Evolutionary conservation across 2,113 vertebrate species (phyloP), one percentile per base, ranked within the genome.

Genomic region (Mirza zaza): DNA sequence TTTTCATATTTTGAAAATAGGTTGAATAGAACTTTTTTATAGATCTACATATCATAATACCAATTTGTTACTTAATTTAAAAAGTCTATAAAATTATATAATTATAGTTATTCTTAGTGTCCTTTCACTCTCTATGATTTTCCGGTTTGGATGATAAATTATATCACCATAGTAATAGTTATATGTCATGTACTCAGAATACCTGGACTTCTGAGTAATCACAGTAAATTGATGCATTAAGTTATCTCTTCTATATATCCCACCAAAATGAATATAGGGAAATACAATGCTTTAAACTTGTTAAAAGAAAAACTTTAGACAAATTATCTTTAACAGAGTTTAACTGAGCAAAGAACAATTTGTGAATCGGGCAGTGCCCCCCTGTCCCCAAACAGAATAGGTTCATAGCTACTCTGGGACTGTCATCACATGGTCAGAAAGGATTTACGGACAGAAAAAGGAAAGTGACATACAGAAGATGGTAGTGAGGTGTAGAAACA

Each of bases 1-100:
- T 8, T 81, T 93, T 87, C 61, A 87, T 42, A 68, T 84, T 82
- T 82, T 63, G 20, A 83, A 95, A 91, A 42, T 87, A 70, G 45
- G 52, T 84, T 67, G 52, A 77, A 21, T 36, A 77, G 21, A 50
- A 34, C 15, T 36, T 90, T 86, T 86, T 85, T 73, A 63, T 68
- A 48, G 21, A 63, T 79, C 29, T 29, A 75, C 32, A 50, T 96
- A 80, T 63, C 80, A 67, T 61, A 29, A 71, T 39, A 42, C 7
- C 29, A 50, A 61, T 52, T 80, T 79, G 63, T 80, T 84, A 73
- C 36, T 63, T 94, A 48, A 57, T 23, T 80, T 29, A 5, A 45
- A 34, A 63, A 42, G 1, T 84, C 36, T 88, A 2, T 84, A n/a
- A 68, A 65, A 55, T 87, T 80, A 73, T 12, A 2, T 25, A 67